These are phyloP conservation scores for Xestia sexstrigata DNA, from an alignment of 2,888 invertebrate genomes.

Conservation along the genomic window DNA sequence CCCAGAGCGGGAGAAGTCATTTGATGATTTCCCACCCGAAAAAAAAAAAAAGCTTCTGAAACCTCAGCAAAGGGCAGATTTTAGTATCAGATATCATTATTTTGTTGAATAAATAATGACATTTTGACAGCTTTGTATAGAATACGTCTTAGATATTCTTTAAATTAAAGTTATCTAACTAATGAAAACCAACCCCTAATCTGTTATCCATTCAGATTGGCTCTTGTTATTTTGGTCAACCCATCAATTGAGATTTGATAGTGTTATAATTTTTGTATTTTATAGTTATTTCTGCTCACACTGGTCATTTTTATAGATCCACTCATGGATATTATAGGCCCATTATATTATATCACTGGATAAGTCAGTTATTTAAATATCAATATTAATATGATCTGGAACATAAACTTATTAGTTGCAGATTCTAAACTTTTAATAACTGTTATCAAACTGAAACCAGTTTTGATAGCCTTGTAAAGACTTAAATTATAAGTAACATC, in stretches of 20 bases:
- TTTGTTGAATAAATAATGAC: neutral
- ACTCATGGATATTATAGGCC: neutral
- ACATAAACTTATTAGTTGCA: neutral
- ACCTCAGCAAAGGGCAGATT: neutral
- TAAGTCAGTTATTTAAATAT: neutral
- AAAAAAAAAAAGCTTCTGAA: slow-evolving; percentile 8
- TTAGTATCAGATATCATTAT: neutral
- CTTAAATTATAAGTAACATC: neutral
- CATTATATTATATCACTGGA: neutral
- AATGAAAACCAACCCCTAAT: neutral
- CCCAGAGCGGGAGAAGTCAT: too few species aligned
- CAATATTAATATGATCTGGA: neutral
- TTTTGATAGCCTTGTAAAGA: neutral
- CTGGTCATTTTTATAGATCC: neutral
- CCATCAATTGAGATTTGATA: too few species aligned
- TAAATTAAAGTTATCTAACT: neutral
- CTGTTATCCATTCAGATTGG: neutral
- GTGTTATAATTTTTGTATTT: neutral
- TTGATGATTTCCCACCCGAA: too few species aligned
- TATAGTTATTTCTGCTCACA: neutral
- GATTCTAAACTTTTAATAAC: neutral
- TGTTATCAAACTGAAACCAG: neutral
- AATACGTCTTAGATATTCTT: neutral
- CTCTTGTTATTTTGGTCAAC: neutral
- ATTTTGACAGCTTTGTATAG: neutral